Evolutionary conservation across 2,888 invertebrate genomes (phyloP).

Genomic region (Platycheirus albimanus): DNA sequence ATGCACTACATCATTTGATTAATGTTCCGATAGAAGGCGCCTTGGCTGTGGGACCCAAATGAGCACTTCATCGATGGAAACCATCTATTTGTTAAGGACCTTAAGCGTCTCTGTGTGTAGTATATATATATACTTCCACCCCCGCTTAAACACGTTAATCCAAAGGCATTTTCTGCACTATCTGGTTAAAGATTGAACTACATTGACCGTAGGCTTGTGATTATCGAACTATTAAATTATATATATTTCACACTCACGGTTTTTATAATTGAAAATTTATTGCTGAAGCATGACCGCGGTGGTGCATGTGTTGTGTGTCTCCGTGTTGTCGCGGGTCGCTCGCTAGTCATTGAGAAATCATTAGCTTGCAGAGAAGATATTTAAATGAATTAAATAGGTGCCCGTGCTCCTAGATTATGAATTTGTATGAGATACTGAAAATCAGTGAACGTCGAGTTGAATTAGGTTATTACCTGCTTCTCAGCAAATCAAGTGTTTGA

Average conservation of each 20-base stretch:
- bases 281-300: no score
- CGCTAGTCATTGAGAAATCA: slow-evolving; percentile 32
- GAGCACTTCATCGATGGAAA: slow-evolving; percentile 4
- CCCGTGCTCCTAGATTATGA: slow-evolving; percentile 17
- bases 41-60: slow-evolving; percentile 39
- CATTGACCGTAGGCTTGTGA: slow-evolving; percentile 35
- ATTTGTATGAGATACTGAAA: slow-evolving; percentile 18
- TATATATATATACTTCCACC: no score
- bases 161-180: no score
- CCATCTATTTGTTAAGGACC: slow-evolving; percentile 50
- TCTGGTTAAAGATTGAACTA: slow-evolving; percentile 39
- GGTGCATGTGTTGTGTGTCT: slow-evolving; percentile 15
- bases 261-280: slow-evolving; percentile 70
- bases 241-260: slow-evolving; percentile 36
- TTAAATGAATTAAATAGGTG: slow-evolving; percentile 49
- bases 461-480: neutral
- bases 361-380: slow-evolving; percentile 25
- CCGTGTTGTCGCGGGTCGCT: neutral
- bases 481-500: neutral
- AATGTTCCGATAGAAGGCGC: slow-evolving; percentile 46
- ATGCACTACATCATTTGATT: slow-evolving; percentile 42
- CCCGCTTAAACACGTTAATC: slow-evolving; percentile 3
- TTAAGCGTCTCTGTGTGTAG: slow-evolving; percentile 54
- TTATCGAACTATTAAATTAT: slow-evolving; percentile 28
- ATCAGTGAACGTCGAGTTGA: slow-evolving; percentile 6